phyloP scores from a whole-genome alignment of 1,140 invertebrate genomes.

The Lutraria rhynchaena region DNA sequence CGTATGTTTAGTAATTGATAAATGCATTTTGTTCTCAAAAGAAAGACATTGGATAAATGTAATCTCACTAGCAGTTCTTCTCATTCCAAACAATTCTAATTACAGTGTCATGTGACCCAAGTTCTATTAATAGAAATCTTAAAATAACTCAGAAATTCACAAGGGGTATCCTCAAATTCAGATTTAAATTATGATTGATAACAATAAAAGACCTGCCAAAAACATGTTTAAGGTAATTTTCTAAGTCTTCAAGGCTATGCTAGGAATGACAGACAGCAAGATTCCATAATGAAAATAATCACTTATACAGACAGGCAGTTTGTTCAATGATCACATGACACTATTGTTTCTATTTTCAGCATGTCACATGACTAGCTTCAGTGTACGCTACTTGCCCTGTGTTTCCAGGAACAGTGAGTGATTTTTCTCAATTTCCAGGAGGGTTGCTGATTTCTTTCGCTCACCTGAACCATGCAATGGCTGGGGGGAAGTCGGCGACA shows the following conservation, averaged over 20 bases:
- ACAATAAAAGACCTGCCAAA: too few species aligned
- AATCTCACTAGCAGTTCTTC: slow-evolving; percentile 22
- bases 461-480: slow-evolving; percentile 85
- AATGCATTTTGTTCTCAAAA: background rate
- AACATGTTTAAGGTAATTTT: too few species aligned
- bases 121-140: background rate
- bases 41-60: slow-evolving; percentile 3
- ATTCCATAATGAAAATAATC: background rate
- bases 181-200: too few species aligned
- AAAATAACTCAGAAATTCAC: too few species aligned
- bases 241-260: too few species aligned
- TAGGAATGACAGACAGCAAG: background rate
- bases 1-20: too few species aligned
- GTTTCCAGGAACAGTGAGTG: slow-evolving; percentile 93
- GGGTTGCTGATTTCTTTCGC: slow-evolving; percentile 92
- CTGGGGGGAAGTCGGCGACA: slow-evolving; percentile 39
- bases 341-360: slow-evolving; percentile 23
- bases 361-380: slow-evolving; percentile 57
- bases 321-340: slow-evolving; percentile 36
- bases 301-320: background rate
- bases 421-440: slow-evolving; percentile 94
- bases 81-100: slow-evolving; percentile 31
- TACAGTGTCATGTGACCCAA: slow-evolving; percentile 29
- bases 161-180: too few species aligned
- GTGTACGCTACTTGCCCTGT: slow-evolving; percentile 87